phyloP scores from a whole-genome alignment of 2,888 invertebrate species.

The Graphium colonna region DNA sequence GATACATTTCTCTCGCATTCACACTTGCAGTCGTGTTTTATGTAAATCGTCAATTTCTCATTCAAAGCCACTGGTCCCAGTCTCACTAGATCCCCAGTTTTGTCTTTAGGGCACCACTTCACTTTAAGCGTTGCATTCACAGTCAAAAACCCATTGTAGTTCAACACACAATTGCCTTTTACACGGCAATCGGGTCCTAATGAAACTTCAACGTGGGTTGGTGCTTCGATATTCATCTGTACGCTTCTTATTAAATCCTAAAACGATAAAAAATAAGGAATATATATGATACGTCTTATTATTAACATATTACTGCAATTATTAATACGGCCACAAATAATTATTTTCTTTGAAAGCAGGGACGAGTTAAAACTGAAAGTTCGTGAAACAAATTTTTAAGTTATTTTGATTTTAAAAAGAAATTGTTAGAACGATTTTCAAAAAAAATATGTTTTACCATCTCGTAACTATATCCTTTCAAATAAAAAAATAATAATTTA shows the following conservation, averaged over 20 bases:
- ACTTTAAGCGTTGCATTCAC: conserved; percentile 43
- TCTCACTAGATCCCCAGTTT: conserved; percentile 24
- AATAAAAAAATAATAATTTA: too few relatives aligned
- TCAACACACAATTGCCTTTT: conserved; percentile 37
- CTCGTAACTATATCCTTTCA: too few relatives aligned
- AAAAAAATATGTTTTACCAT: too few relatives aligned
- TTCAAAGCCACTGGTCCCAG: conserved; percentile 81
- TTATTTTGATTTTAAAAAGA: too few relatives aligned
- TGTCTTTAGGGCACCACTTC: conserved; percentile 35
- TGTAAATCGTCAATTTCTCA: conserved; percentile 83
- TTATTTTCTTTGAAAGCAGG: too few relatives aligned
- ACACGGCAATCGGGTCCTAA: conserved; percentile 42
- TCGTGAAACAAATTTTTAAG: too few relatives aligned
- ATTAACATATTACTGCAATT: too few relatives aligned
- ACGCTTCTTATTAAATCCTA: conserved; percentile 39
- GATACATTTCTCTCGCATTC: conserved; percentile 81
- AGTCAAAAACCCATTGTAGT: conserved; percentile 33
- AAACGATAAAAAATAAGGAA: conserved; percentile 26
- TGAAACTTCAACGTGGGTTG: conserved; percentile 37
- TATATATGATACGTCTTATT: too few relatives aligned
- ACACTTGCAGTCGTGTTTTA: conserved; percentile 88
- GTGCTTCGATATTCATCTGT: conserved; percentile 32
- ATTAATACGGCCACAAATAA: too few relatives aligned
- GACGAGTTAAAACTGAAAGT: too few relatives aligned
- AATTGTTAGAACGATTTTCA: too few relatives aligned